phyloP scores from a whole-genome alignment of 2,888 invertebrate genomes.

The Rhamnusium bicolor region DNA sequence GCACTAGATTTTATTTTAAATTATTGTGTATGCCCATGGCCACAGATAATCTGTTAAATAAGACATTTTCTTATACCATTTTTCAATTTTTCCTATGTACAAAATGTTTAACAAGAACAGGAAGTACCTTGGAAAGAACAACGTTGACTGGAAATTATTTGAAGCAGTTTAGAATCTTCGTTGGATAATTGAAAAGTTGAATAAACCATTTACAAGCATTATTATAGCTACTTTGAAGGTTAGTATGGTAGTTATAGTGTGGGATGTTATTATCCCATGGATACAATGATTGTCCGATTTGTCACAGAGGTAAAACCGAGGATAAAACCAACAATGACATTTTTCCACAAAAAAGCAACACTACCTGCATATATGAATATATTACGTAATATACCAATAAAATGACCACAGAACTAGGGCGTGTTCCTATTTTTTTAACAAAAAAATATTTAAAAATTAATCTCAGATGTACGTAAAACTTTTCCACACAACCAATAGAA shows the following conservation, averaged over 20 bases:
- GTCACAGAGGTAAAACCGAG: neutral
- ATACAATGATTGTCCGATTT: neutral
- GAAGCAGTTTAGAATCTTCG: neutral
- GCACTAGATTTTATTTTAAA: no score
- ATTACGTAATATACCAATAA: no score
- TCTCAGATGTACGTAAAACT: no score
- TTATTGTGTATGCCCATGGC: no score
- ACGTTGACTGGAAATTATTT: neutral
- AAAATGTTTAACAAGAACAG: neutral
- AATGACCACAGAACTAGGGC: no score
- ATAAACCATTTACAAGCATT: neutral
- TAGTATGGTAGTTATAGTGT: neutral
- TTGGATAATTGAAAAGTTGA: neutral
- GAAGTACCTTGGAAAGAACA: neutral
- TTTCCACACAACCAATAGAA: no score
- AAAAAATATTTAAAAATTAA: no score
- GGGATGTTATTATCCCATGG: neutral
- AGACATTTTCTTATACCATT: no score
- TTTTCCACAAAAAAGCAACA: neutral
- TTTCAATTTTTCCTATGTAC: no score
- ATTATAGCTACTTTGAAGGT: neutral
- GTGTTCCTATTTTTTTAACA: no score
- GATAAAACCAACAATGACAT: neutral
- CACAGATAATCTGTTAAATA: no score
- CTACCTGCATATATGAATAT: neutral